Evolutionary conservation across 2,797 vertebrate genomes (phyloP).

Genomic region (Alectoris magna): DNA sequence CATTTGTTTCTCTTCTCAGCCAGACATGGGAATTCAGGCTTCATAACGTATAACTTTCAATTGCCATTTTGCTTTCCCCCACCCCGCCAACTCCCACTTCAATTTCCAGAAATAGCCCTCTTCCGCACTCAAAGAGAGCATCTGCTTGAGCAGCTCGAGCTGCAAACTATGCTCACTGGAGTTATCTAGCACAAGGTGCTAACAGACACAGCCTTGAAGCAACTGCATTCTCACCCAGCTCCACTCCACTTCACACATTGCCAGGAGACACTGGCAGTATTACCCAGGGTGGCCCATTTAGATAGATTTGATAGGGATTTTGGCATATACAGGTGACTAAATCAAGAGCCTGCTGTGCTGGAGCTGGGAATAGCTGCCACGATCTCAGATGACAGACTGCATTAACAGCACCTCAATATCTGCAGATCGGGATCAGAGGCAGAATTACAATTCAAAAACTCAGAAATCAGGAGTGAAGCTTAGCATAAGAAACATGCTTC

Average conservation of each 20-base stretch:
- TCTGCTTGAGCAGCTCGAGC: slow-evolving; percentile 12
- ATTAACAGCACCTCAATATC: not conserved
- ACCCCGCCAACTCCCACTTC: slow-evolving; percentile 35
- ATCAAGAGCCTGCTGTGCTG: not conserved
- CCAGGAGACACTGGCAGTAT: not conserved
- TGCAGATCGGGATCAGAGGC: not conserved
- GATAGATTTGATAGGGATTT: not conserved
- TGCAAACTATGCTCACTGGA: not conserved
- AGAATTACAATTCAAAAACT: not conserved
- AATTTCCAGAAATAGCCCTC: slow-evolving; percentile 54
- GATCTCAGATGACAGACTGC: not conserved
- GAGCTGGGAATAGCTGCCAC: not conserved
- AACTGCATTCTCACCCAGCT: not conserved
- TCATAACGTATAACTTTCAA: slow-evolving; percentile 24
- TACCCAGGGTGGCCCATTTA: not conserved
- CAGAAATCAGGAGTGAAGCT: not conserved
- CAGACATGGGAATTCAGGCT: slow-evolving; percentile 57
- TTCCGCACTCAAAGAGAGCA: not conserved
- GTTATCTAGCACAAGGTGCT: not conserved
- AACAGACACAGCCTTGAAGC: not conserved
- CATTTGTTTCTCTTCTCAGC: slow-evolving; percentile 53
- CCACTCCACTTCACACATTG: not conserved
- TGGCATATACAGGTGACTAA: not conserved
- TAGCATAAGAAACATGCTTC: not conserved
- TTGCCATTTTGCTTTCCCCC: slow-evolving; percentile 14